A percentile compares a stretch with the other conserved stretches of the same genome.
Conservation (phyloP, 2,797 vertebrate genomes). For the Knipowitschia caucasica region DNA sequence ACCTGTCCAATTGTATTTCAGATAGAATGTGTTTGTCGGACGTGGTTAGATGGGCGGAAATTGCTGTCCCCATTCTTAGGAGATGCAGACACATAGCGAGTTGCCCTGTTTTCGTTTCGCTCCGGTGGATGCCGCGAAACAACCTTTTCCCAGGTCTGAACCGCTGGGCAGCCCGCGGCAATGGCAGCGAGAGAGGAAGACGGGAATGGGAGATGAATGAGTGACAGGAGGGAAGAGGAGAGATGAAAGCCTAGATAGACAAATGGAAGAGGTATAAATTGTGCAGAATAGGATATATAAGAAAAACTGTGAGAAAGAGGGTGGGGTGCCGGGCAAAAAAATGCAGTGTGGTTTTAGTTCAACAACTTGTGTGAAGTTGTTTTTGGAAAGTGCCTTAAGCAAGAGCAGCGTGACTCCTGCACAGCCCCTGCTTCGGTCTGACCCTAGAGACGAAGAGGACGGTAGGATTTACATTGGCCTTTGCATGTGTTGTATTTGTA, state of each 20-base stretch:
- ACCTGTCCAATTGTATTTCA: constrained; percentile 50
- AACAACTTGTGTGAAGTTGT: too few relatives aligned
- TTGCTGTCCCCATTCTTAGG: constrained; percentile 32
- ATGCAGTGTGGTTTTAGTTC: constrained; percentile 9
- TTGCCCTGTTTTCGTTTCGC: constrained; percentile 50
- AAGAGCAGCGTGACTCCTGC: background rate
- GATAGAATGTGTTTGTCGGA: constrained; percentile 27
- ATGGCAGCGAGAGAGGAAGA: background rate
- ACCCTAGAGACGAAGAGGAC: too few relatives aligned
- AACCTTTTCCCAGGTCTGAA: constrained; percentile 61
- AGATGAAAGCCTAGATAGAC: background rate
- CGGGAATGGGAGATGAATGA: background rate
- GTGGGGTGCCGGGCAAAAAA: constrained; percentile 16
- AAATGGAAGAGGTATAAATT: background rate
- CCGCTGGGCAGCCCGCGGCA: constrained; percentile 28
- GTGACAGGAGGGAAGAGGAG: background rate
- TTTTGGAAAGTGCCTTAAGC: too few relatives aligned
- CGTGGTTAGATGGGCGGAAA: constrained; percentile 49
- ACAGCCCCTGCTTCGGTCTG: too few relatives aligned
- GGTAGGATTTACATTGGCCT: too few relatives aligned
- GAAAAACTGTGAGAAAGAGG: background rate
- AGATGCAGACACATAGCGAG: constrained; percentile 53
- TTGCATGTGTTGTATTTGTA: too few relatives aligned
- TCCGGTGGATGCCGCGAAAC: constrained; percentile 34
- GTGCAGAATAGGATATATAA: background rate